Evolutionary conservation across 2,113 vertebrate genomes (phyloP), one percentile per base, ranked within the genome.

Genomic region (Leptobrachium leishanense): DNA sequence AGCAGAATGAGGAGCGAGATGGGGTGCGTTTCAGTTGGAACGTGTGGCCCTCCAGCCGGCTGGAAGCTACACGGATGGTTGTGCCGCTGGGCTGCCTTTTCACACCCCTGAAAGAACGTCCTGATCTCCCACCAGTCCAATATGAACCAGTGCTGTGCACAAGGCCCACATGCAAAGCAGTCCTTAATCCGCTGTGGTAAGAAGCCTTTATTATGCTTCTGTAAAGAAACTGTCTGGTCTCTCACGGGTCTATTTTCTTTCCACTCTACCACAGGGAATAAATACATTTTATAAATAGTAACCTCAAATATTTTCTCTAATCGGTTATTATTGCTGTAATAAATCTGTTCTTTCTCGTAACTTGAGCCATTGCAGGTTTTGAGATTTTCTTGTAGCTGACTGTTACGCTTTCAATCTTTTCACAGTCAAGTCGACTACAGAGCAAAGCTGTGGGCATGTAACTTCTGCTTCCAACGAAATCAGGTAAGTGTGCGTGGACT

Each of bases 21-120:
- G 98, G 98, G 0, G 95, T 98, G 81, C 93, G 98, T 68, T 99
- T 98, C 91, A 98, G 97, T 90, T 99, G 98, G 98, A 99, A 99
- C 0, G 94, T 99, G 13, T 99, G 98, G 98, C 96, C 98, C 9
- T 99, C 94, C 71, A 99, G 98, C 82, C 93, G 96, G 4, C 90
- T 99, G 39, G 98, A 99, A 85, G 96, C 97, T 83, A 98, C 98
- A 0, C 91, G 96, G 81, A 93, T 98, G 84, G 97, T 99, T 77
- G 97, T 97, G 31, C 97, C 98, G 0, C 86, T 99, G 82, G 95
- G 96, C 40, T 99, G 98, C 85, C 97, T 99, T 64, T 93, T 97
- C 69, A 99, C 96, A 6, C 98, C 98, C 0, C 89, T 99, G 72
- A 98, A 96, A 84, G 98, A 99, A 75, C 92, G 94, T 6, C 92